These are phyloP conservation scores for Adrianichthys oophorus DNA, from an alignment of 2,797 vertebrate genomes.

Conservation along the genomic window DNA sequence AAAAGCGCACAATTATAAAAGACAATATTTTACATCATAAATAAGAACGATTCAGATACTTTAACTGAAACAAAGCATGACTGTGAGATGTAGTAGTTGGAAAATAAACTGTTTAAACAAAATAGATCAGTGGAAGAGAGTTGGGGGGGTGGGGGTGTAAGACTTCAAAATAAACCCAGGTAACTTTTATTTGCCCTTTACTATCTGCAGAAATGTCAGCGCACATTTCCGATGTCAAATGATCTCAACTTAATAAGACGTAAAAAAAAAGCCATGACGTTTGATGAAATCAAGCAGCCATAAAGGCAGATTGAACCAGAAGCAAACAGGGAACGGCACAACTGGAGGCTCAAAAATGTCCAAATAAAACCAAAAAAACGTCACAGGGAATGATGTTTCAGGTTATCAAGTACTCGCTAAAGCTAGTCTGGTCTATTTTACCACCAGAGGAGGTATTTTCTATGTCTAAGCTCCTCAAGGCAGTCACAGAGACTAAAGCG, in stretches of 20 bases:
- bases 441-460: conserved; percentile 33
- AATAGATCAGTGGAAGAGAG: conserved; percentile 37
- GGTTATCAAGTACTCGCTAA: conserved; percentile 47
- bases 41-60: conserved; percentile 80
- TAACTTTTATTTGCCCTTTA: conserved; percentile 30
- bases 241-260: conserved; percentile 21
- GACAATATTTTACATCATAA: conserved; percentile 77
- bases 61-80: conserved; percentile 57
- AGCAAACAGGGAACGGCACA: conserved; percentile 27
- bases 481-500: conserved; percentile 56
- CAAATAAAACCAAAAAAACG: conserved; percentile 3
- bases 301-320: conserved; percentile 14
- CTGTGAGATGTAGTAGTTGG: conserved; percentile 7
- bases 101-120: neutral
- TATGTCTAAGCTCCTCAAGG: conserved; percentile 53
- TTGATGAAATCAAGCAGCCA: conserved; percentile 14
- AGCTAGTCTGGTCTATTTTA: conserved; percentile 35
- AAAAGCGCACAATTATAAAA: conserved; percentile 69
- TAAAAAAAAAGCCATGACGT: conserved; percentile 9
- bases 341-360: conserved; percentile 16
- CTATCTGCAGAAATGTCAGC: conserved; percentile 35
- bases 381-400: conserved; percentile 44
- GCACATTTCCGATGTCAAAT: conserved; percentile 27
- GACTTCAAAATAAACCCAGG: conserved; percentile 31
- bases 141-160: conserved; percentile 23